Evolutionary conservation across 2,888 invertebrate genomes (phyloP).

Genomic region (Brenthis daphne): DNA sequence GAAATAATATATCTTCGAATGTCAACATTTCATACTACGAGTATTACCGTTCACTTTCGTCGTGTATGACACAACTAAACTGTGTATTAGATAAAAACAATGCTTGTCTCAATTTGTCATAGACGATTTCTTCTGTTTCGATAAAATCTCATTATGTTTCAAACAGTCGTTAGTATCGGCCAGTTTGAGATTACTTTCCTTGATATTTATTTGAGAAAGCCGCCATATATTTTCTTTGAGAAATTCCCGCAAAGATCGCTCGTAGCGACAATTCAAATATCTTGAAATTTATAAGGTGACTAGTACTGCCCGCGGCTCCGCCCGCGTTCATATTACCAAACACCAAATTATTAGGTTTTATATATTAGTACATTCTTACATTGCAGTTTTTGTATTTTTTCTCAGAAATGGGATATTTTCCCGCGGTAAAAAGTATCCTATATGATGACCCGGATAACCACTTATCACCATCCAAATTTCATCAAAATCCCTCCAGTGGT

Average conservation of each 20-base stretch:
- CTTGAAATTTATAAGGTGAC: slow-evolving; percentile 18
- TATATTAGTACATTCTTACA: too few relatives aligned
- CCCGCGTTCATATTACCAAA: too few relatives aligned
- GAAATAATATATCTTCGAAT: slow-evolving; percentile 33
- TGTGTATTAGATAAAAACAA: slow-evolving; percentile 45
- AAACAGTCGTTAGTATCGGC: slow-evolving; percentile 37
- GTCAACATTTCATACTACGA: slow-evolving; percentile 26
- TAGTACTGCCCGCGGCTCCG: too few relatives aligned
- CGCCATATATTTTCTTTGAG: slow-evolving; percentile 35
- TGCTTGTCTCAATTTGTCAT: slow-evolving; percentile 54
- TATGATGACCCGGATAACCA: too few relatives aligned
- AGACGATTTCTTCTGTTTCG: slow-evolving; percentile 49
- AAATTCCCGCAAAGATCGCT: slow-evolving; percentile 33
- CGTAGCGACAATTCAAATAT: slow-evolving; percentile 29
- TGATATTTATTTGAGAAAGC: slow-evolving; percentile 37
- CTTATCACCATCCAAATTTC: too few relatives aligned
- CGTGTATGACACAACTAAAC: slow-evolving; percentile 37
- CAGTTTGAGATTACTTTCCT: slow-evolving; percentile 34
- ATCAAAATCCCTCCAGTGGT: too few relatives aligned
- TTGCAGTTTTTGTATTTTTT: too few relatives aligned
- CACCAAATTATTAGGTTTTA: too few relatives aligned
- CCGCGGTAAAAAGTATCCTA: too few relatives aligned
- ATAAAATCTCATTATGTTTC: slow-evolving; percentile 46
- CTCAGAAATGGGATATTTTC: too few relatives aligned
- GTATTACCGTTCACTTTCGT: slow-evolving; percentile 38